Base-by-base conservation (phyloP, 2,797 vertebrate species). In the Cyprinodon diabolis region DNA sequence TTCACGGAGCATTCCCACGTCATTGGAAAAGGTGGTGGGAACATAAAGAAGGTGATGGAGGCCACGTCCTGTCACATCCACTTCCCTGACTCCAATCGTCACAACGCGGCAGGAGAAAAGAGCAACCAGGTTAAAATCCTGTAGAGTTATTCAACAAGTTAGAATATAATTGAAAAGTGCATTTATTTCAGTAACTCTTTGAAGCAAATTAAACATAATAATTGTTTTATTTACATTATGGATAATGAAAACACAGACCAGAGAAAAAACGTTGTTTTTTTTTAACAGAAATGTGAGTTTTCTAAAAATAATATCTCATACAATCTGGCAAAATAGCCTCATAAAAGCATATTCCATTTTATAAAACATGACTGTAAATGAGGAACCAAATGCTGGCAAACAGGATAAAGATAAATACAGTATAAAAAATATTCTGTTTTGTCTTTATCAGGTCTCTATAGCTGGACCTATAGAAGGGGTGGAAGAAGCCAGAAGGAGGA, bases 11-110 rank as follows among this genome's bases (percentile, higher is more conserved):
- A 96, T 88, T 95, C 95, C 25, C 95, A 96, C 2, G 95, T 96
- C 65, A 96, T 96, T 0, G 95, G 95, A 21, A 96, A 96, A 91
- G 95, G 95, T 1, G 95, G 95, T 6, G 94, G 93, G 40, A 96
- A 96, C 93, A 96, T 96, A 76, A 95, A 95, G 84, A 95, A 94
- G 86, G 95, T 96, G 77, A 96, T 96, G 95, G 95, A 95, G 84
- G 92, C 94, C 81, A 95, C 95, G 11, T 93, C 92, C 21, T 96
- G 95, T 75, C 95, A 96, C 84, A 95, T 96, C 79, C 95, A 96
- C 79, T 96, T 96, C 82, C 95, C 95, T 0, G 95, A 96, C 85
- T 96, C 95, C 52, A 96, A 96, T 85, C 94, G 95, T 0, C 94
- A 95, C 90, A 95, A 83, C 13, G 84, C 77, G 0, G 72, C 84